These are phyloP conservation scores for Nycteola revayana DNA, from an alignment of 2,888 invertebrate species.

Conservation along the genomic window DNA sequence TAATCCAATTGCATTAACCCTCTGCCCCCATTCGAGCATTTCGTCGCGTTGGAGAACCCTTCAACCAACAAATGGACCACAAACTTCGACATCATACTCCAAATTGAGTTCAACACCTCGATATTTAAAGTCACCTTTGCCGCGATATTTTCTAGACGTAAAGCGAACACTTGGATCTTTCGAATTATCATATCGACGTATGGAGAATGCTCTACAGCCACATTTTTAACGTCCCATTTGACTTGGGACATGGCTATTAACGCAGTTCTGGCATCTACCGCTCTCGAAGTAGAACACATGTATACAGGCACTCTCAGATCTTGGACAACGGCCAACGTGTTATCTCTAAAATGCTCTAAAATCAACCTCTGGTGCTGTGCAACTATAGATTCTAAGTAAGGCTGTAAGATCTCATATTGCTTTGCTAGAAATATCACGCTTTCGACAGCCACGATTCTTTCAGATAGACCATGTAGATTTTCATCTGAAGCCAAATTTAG, in stretches of 20 bases:
- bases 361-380: constrained; percentile 86
- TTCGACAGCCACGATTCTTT: constrained; percentile 95
- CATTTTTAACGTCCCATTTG: constrained; percentile 97
- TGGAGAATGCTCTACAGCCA: constrained; percentile 95
- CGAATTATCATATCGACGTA: constrained; percentile 91
- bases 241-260: constrained; percentile 94
- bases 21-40: constrained; percentile 97
- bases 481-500: constrained; percentile 79
- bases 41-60: constrained; percentile 94
- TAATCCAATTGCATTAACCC: constrained; percentile 99
- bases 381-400: constrained; percentile 92
- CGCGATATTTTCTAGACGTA: constrained; percentile 88
- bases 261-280: constrained; percentile 89
- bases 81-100: constrained; percentile 94
- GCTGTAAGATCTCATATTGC: constrained; percentile 92
- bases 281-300: constrained; percentile 90
- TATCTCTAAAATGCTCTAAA: constrained; percentile 86
- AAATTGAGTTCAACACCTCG: constrained; percentile 87
- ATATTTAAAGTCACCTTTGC: constrained; percentile 86
- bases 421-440: constrained; percentile 94
- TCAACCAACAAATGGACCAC: constrained; percentile 95
- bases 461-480: constrained; percentile 90
- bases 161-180: constrained; percentile 89
- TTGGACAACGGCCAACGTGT: constrained; percentile 86
- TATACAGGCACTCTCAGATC: constrained; percentile 94